Conservation (phyloP, 2,797 vertebrate species). For the Lepilemur septentrionalis region DNA sequence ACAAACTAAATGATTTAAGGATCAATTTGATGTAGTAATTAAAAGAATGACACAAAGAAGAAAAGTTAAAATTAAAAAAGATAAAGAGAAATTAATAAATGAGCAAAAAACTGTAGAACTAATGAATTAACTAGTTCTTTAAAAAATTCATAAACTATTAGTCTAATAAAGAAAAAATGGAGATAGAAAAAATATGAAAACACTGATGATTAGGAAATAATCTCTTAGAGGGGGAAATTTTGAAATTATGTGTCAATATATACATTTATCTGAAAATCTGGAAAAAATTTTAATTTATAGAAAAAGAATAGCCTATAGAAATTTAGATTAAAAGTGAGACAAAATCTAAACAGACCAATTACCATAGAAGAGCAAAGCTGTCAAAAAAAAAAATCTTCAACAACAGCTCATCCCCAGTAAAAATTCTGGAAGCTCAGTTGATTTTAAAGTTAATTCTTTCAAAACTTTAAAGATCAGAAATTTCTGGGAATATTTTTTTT, state of each 20-base stretch:
- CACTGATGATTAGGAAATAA: neutral
- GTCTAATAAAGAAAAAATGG: neutral
- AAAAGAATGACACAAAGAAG: neutral
- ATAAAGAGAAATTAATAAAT: neutral
- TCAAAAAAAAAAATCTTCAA: neutral
- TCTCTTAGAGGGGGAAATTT: neutral
- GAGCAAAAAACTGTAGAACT: neutral
- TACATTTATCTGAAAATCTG: neutral
- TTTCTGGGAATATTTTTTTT: neutral
- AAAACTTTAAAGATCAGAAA: neutral
- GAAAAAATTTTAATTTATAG: neutral
- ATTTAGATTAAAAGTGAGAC: neutral
- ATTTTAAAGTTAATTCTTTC: neutral
- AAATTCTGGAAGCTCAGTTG: neutral
- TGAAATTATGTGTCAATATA: neutral
- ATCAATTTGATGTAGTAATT: neutral
- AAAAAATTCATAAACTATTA: neutral
- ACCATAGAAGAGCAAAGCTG: neutral
- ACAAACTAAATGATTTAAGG: neutral
- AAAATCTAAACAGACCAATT: neutral
- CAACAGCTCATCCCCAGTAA: neutral
- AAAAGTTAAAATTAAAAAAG: neutral
- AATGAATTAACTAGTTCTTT: neutral
- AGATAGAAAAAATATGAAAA: neutral
- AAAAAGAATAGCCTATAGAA: neutral